Conservation (phyloP, 1,140 invertebrate species). For the Melanaphis sacchari region DNA sequence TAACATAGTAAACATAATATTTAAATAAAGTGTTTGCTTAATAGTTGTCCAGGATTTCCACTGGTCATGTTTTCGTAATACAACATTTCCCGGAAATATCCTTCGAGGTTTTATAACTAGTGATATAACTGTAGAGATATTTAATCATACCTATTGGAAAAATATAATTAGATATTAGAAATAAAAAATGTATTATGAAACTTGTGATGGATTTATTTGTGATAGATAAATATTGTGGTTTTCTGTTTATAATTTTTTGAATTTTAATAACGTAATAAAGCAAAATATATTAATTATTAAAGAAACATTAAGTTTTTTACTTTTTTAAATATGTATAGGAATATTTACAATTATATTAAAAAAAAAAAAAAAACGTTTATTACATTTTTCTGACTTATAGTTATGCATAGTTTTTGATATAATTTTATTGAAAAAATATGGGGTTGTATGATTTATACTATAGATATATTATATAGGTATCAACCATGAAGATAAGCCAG, state of each 20-base stretch:
- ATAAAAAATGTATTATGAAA: background rate
- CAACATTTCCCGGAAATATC: background rate
- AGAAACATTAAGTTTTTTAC: background rate
- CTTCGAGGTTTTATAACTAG: background rate
- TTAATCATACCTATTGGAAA: background rate
- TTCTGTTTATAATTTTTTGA: background rate
- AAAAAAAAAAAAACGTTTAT: no score
- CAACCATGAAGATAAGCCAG: no score
- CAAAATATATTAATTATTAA: background rate
- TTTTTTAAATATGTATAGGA: background rate
- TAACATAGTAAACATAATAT: no score
- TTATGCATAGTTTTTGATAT: no score
- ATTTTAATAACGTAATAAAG: background rate
- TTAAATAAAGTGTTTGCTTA: background rate
- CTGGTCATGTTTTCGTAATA: background rate
- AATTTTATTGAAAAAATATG: no score
- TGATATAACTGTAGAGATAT: background rate
- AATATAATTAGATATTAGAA: background rate
- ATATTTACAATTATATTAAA: background rate
- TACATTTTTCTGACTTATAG: background rate
- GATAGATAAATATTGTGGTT: background rate
- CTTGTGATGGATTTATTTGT: background rate
- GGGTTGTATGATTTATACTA: no score
- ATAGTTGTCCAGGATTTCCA: background rate
- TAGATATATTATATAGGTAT: background rate